Percentiles rank a stretch among this genome's conserved stretches.
phyloP scores from a whole-genome alignment of 2,888 invertebrate genomes.

The Drosophila stalkeri region DNA sequence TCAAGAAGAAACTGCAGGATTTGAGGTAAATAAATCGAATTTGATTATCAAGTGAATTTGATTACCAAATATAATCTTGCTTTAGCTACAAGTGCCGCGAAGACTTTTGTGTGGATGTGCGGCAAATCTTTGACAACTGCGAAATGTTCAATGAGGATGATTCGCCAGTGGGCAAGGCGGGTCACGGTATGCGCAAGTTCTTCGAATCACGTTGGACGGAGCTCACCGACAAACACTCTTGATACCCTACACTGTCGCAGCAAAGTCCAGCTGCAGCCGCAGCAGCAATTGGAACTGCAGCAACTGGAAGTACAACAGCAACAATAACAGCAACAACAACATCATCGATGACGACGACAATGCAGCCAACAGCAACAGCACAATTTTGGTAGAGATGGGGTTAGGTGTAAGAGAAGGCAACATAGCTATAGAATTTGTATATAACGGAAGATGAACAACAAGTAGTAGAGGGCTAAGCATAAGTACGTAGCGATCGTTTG shows the following conservation, averaged over 20 bases:
- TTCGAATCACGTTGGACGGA: slow-evolving; percentile 96
- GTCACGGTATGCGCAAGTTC: slow-evolving; percentile 96
- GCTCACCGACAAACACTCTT: slow-evolving; percentile 86
- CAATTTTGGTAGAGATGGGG: slow-evolving; percentile 13
- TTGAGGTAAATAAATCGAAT: slow-evolving; percentile 88
- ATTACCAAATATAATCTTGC: neutral
- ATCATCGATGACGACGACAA: neutral
- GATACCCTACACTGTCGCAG: slow-evolving; percentile 76
- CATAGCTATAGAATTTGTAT: slow-evolving; percentile 65
- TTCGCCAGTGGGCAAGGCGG: slow-evolving; percentile 98
- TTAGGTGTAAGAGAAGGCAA: slow-evolving; percentile 12
- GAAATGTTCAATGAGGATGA: slow-evolving; percentile 99
- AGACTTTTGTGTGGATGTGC: slow-evolving; percentile 96
- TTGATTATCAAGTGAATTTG: neutral
- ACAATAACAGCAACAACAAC: neutral
- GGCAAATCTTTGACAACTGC: slow-evolving; percentile 98
- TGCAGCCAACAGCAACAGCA: slow-evolving; percentile 20
- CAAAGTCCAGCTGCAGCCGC: slow-evolving; percentile 58
- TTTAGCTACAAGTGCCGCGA: slow-evolving; percentile 95
- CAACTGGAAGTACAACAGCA: slow-evolving; percentile 54
- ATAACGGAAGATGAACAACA: slow-evolving; percentile 51
- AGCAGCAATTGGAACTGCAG: slow-evolving; percentile 66
- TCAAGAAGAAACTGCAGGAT: slow-evolving; percentile 94
- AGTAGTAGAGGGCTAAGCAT: slow-evolving; percentile 15
- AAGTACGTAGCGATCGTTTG: slow-evolving; percentile 51